Evolutionary conservation across 2,113 vertebrate genomes (phyloP).

Genomic region (Ariopsis seemanni): DNA sequence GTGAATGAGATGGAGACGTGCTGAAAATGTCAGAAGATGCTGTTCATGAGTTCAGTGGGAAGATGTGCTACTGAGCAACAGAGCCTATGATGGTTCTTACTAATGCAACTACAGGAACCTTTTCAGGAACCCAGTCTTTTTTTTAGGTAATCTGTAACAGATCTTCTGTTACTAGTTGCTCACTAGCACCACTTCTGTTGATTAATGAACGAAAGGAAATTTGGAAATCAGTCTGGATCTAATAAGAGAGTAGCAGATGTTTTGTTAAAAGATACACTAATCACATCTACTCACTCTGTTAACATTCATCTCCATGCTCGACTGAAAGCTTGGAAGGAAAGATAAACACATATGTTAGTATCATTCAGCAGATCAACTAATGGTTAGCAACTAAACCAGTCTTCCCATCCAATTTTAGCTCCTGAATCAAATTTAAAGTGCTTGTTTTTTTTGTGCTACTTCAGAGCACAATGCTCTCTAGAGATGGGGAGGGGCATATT

Average conservation of each 20-base stretch:
- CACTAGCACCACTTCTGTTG: background rate
- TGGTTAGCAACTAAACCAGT: background rate
- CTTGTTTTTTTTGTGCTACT: background rate
- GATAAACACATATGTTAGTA: slow-evolving; percentile 18
- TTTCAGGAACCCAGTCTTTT: background rate
- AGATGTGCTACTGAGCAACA: background rate
- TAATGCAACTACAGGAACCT: background rate
- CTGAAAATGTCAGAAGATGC: background rate
- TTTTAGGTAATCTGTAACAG: background rate
- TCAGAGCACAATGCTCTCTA: background rate
- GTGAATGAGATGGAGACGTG: background rate
- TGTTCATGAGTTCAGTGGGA: background rate
- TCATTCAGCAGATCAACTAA: background rate
- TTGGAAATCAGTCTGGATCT: background rate
- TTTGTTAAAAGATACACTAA: slow-evolving; percentile 4
- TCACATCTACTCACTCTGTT: slow-evolving; percentile 16
- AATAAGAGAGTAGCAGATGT: background rate
- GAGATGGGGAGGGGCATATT: background rate
- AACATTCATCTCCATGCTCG: background rate
- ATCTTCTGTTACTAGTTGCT: background rate
- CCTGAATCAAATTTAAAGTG: background rate
- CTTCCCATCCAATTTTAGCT: background rate
- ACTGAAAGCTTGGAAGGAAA: slow-evolving; percentile 17
- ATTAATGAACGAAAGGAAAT: background rate
- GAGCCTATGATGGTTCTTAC: background rate